These are phyloP conservation scores for Blera fallax DNA, from an alignment of 2,888 invertebrate genomes.

Conservation along the genomic window DNA sequence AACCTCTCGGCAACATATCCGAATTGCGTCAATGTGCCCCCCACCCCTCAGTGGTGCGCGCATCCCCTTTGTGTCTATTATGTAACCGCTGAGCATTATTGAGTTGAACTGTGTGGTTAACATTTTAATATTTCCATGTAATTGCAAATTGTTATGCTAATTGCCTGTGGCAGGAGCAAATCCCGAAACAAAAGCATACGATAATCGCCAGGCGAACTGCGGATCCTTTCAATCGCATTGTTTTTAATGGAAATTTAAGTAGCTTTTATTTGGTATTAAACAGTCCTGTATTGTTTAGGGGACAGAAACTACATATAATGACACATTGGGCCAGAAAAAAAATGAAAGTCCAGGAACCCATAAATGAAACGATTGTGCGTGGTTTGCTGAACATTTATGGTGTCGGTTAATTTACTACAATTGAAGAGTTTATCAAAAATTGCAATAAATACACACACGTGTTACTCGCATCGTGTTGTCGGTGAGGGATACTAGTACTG, in stretches of 20 bases:
- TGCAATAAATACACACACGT: not conserved
- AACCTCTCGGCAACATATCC: conserved; percentile 45
- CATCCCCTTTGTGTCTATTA: conserved; percentile 3
- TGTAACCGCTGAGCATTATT: conserved; percentile 37
- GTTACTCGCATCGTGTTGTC: not conserved
- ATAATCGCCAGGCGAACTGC: not conserved
- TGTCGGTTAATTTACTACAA: not conserved
- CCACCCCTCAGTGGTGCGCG: not conserved
- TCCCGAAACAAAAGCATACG: conserved; percentile 46
- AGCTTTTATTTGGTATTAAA: conserved; percentile 36
- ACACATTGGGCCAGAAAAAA: not conserved
- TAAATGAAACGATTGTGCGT: not conserved
- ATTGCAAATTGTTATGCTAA: conserved; percentile 71
- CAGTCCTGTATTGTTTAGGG: conserved; percentile 24
- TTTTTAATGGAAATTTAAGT: conserved; percentile 46
- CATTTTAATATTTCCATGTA: conserved; percentile 67
- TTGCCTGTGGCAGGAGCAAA: conserved; percentile 54
- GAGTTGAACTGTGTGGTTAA: conserved; percentile 52
- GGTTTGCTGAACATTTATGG: not conserved
- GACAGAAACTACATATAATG: not conserved
- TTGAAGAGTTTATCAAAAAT: no score
- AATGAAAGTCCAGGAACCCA: not conserved
- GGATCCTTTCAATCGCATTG: conserved; percentile 1
- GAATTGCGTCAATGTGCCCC: conserved; percentile 17
- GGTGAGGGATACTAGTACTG: not conserved